phyloP scores from a whole-genome alignment of 2,113 vertebrate species.

The Bubo bubo region DNA sequence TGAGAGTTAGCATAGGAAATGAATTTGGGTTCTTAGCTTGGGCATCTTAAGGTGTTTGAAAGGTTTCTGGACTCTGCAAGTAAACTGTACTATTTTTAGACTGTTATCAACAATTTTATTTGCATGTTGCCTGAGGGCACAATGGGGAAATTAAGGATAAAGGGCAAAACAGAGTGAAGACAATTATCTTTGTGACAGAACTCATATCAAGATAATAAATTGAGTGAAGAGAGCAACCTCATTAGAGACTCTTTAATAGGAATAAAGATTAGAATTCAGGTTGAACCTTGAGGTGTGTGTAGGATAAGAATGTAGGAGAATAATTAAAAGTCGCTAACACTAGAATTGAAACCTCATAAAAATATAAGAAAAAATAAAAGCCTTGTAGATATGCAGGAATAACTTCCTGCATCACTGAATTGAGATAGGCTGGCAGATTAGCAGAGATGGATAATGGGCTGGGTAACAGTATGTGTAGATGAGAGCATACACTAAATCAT shows the following conservation, averaged over 20 bases:
- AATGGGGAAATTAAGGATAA: not conserved
- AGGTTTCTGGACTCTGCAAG: not conserved
- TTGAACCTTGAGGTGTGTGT: not conserved
- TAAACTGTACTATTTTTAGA: not conserved
- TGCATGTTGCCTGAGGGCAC: not conserved
- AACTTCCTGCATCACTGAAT: not conserved
- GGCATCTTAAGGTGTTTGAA: not conserved
- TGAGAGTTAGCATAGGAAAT: not conserved
- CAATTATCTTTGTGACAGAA: not conserved
- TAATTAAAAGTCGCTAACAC: not conserved
- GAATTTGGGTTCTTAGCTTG: not conserved
- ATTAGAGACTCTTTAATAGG: not conserved
- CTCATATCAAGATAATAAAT: not conserved
- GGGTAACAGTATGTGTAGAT: not conserved
- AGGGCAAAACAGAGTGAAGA: not conserved
- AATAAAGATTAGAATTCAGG: not conserved
- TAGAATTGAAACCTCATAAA: not conserved
- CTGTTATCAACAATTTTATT: not conserved
- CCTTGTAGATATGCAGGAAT: not conserved
- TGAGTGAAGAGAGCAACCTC: not conserved
- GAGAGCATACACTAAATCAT: not conserved
- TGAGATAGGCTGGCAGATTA: not conserved
- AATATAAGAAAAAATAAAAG: not conserved
- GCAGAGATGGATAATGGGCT: rapidly evolving
- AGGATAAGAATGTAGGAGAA: not conserved